Conservation (phyloP, 37 sponge, comb jelly and placozoan species). For the Ianthella basta region DNA sequence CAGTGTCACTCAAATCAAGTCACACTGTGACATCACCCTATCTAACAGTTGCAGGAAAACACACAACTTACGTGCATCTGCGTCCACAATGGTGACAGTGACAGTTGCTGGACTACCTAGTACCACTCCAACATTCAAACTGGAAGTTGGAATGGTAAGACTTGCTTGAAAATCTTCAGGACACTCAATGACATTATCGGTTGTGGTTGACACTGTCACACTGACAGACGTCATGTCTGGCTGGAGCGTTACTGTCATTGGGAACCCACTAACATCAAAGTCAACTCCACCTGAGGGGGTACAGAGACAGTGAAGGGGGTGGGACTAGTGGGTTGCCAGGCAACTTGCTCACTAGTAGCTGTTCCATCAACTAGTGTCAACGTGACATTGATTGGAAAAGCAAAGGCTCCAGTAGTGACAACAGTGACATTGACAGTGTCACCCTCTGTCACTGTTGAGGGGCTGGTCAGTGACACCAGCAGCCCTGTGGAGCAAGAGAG, state of each 20-base stretch:
- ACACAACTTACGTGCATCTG: conserved; percentile 10
- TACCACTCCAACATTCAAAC: not conserved
- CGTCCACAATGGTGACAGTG: not conserved
- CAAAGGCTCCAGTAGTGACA: not conserved
- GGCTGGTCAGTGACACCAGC: conserved; percentile 7
- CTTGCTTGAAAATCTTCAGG: not conserved
- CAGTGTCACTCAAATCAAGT: not conserved
- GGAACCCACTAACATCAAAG: not conserved
- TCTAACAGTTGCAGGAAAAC: too few relatives aligned
- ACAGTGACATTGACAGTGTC: not conserved
- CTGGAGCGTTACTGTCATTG: not conserved
- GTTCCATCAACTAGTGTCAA: not conserved
- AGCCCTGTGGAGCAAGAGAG: not conserved
- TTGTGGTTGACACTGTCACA: not conserved
- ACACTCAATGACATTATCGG: not conserved
- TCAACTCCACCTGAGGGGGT: not conserved
- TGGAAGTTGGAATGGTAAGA: not conserved
- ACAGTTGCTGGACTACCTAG: not conserved
- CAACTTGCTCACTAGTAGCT: not conserved
- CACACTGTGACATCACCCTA: too few relatives aligned
- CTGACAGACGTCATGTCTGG: not conserved
- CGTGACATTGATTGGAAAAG: not conserved
- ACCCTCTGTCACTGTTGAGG: not conserved
- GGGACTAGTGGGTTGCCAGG: not conserved
- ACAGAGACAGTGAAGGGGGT: not conserved